Evolutionary conservation across 1,140 invertebrate genomes (phyloP).

Genomic region (Rhizoglyphus robini): DNA sequence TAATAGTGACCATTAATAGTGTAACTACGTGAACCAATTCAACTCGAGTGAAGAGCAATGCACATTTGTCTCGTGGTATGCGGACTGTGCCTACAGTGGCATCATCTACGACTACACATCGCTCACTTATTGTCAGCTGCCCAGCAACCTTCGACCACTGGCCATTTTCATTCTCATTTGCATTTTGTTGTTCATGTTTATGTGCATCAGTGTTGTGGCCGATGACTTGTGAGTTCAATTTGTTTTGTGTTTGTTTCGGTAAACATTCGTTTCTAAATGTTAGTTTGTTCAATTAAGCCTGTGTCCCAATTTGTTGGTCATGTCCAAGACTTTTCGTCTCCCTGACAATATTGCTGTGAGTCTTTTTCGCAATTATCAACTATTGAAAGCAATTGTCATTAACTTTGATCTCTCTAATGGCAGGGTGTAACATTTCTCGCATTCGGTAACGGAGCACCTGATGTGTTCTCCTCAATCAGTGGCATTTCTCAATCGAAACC

Average conservation of each 20-base stretch:
- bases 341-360: slow-evolving; percentile 58
- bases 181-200: slow-evolving; percentile 12
- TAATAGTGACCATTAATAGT: no score
- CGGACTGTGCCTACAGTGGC: not conserved
- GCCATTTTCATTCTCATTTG: not conserved
- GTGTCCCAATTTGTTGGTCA: slow-evolving; percentile 49
- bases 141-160: not conserved
- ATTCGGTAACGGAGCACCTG: slow-evolving; percentile 61
- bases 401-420: not conserved
- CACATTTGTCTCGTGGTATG: not conserved
- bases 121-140: slow-evolving; percentile 1
- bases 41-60: not conserved
- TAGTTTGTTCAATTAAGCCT: slow-evolving; percentile 33
- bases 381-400: slow-evolving; percentile 4
- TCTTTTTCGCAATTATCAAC: slow-evolving; percentile 29
- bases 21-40: slow-evolving; percentile 1
- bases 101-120: slow-evolving; percentile 3
- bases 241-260: slow-evolving; percentile 10
- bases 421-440: slow-evolving; percentile 59
- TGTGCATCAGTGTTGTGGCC: slow-evolving; percentile 4
- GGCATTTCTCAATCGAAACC: slow-evolving; percentile 37
- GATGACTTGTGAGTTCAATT: slow-evolving; percentile 19
- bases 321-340: slow-evolving; percentile 46
- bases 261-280: no score
- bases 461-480: slow-evolving; percentile 52